Base-by-base conservation (phyloP, 2,888 invertebrate genomes). In the Lacanobia wlatinum region DNA sequence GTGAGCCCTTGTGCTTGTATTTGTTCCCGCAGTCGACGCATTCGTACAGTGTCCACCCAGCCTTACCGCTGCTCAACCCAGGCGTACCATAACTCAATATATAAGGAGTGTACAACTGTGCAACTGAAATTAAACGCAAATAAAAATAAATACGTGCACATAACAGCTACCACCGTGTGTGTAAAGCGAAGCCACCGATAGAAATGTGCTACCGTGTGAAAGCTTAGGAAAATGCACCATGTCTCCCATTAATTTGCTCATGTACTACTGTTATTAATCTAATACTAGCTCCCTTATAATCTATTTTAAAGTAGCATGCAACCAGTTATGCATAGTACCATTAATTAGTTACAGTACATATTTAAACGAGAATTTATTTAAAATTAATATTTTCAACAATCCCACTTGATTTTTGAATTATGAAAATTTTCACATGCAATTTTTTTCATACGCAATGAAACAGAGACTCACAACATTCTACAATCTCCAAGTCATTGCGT, bases 1-100 rank as follows among this genome's bases (percentile, higher is more conserved):
- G 96, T 79, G 98, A 98, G 85, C 98, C 97, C 90, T 98, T 98
- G 93, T 97, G 97, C 94, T 97, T 97, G 97, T 98, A 98, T 87
- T 97, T 97, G 96, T 98, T 98, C 84, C 98, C 98, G 93, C 98
- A 98, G 88, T 96, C 97, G 88, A 96, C 97, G 95, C 98, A 98
- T 80, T 96, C 97, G 90, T 97, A 97, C 84, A 96, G 92, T 69
- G 96, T 95, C 96, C 96, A 96, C 78, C 94, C 93, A 79, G 90
- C 91, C 89, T 95, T 95, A 88, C 92, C 92, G 92, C 94, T 90
- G 92, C 94, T 92, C 92, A 94, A 92, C 84, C 94, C 94, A 75
- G 93, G 90, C 76, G 94, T 90, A 88, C 96, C 95, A 90, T 96
- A 96, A 94, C 95, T 95, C 94, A 96, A 94, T 92, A 96, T 95